A percentile compares a stretch with the other conserved stretches of the same genome.
phyloP scores from a whole-genome alignment of 2,888 invertebrate genomes.

The Idaea aversata region DNA sequence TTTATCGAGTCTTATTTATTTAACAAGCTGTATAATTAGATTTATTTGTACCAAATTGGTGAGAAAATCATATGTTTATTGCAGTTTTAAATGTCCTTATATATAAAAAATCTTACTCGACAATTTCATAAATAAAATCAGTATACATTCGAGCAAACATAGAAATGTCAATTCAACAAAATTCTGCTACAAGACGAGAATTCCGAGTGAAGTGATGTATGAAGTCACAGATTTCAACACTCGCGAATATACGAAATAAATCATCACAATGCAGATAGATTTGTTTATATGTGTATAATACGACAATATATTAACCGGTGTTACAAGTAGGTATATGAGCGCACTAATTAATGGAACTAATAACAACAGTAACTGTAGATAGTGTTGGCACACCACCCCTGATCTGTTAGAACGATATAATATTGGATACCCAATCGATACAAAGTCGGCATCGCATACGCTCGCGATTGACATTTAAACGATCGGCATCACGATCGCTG shows the following conservation, averaged over 20 bases:
- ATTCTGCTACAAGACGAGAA: conserved; percentile 40
- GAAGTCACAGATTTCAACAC: conserved; percentile 46
- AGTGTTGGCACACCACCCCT: conserved; percentile 31
- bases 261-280: conserved; percentile 15
- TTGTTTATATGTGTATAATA: conserved; percentile 5
- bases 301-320: conserved; percentile 20
- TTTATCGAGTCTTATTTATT: conserved; percentile 1
- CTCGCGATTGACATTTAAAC: conserved; percentile 38
- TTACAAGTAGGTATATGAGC: conserved; percentile 28
- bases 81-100: not conserved
- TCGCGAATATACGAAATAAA: conserved; percentile 27
- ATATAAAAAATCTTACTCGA: no score
- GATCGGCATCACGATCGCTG: conserved; percentile 11
- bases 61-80: not conserved
- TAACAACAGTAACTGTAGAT: conserved; percentile 36
- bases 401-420: conserved; percentile 20
- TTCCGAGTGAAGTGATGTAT: conserved; percentile 45
- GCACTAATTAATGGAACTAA: conserved; percentile 49
- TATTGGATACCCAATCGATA: conserved; percentile 41
- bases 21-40: not conserved
- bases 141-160: conserved; percentile 7
- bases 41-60: not conserved
- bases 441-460: conserved; percentile 32
- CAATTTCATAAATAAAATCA: no score
- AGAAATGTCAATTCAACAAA: conserved; percentile 22